Evolutionary conservation across 2,888 invertebrate genomes (phyloP), one percentile per base, ranked within the genome.

Genomic region (Stenolophus ochropezus): DNA sequence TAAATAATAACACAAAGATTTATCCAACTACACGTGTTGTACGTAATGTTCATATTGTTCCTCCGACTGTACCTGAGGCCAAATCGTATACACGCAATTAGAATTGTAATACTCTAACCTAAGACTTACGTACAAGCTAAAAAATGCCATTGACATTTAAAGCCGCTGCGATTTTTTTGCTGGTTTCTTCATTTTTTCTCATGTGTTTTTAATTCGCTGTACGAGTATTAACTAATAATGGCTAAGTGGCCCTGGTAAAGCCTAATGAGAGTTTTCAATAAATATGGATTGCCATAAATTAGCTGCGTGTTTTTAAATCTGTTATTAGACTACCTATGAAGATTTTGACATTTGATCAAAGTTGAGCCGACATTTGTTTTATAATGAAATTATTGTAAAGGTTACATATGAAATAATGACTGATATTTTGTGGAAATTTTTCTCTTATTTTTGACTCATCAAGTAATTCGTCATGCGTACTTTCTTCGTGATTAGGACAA

Each of bases 281-380:
- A 25, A 61, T 61, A 61, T 61, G n/a, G 25, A n/a, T 56, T 56
- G 25, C 61, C 61, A 61, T 61, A 25, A 61, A 61, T 61, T 61
- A 61, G 11, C 2, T 23, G n/a, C 4, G 14, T 61, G 25, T 61
- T 61, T 23, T 61, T 61, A 23, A 56, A 56, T 8, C 20, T 56
- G 56, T 61, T 61, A 25, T 61, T 61, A 61, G 61, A 61, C 11
- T 61, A 61, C 11, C 25, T 21, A n/a, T 61, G 61, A 23, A 23
- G 25, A 61, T 61, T 61, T 61, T 61, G 61, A 61, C 61, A 61
- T 61, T 61, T 61, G 61, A 61, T 61, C 61, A 61, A 61, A 61
- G 61, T 25, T 25, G 11, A 23, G 61, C 61, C 61, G 61, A 61
- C 61, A 61, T 61, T 61, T 61, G 61, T 61, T 61, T 61, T 21